Evolutionary conservation across 2,888 invertebrate species (phyloP).

Genomic region (Thereva nobilitata): DNA sequence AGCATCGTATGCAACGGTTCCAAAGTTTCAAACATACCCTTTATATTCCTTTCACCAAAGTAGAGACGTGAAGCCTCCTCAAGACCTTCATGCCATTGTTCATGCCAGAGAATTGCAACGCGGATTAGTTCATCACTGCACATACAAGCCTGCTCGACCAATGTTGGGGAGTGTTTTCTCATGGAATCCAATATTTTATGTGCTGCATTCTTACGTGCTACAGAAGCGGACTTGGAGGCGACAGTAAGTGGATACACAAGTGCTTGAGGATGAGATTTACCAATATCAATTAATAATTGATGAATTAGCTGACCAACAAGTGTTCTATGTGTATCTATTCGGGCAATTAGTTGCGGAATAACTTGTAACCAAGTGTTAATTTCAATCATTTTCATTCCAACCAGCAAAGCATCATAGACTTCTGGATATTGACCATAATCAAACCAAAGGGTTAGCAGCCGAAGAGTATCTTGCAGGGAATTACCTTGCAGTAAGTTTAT

Average conservation of each 20-base stretch:
- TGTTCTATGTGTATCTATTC: conserved; percentile 91
- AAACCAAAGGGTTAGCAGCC: conserved; percentile 96
- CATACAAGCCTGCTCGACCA: conserved; percentile 96
- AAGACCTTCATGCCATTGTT: conserved; percentile 98
- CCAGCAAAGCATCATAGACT: conserved; percentile 90
- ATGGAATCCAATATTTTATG: conserved; percentile 93
- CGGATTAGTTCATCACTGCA: conserved; percentile 96
- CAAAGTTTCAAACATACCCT: conserved; percentile 94
- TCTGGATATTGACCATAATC: conserved; percentile 94
- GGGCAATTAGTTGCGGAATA: conserved; percentile 96
- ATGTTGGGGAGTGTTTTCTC: conserved; percentile 88
- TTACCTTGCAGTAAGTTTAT: conserved; percentile 90
- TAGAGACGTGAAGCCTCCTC: conserved; percentile 93
- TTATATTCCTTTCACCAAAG: conserved; percentile 94
- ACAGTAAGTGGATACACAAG: conserved; percentile 97
- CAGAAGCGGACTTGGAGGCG: conserved; percentile 91
- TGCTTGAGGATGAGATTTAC: conserved; percentile 97
- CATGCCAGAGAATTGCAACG: conserved; percentile 99
- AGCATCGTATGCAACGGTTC: conserved; percentile 94
- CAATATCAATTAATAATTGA: conserved; percentile 92
- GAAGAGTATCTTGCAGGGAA: conserved; percentile 93
- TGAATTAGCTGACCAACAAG: conserved; percentile 90
- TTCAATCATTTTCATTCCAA: conserved; percentile 90
- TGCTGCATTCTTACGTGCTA: conserved; percentile 84
- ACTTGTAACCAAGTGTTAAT: conserved; percentile 99